A percentile compares a stretch with the other conserved stretches of the same genome.
These are phyloP conservation scores for Alectoris magna DNA, from an alignment of 2,797 vertebrate genomes.

Conservation along the genomic window DNA sequence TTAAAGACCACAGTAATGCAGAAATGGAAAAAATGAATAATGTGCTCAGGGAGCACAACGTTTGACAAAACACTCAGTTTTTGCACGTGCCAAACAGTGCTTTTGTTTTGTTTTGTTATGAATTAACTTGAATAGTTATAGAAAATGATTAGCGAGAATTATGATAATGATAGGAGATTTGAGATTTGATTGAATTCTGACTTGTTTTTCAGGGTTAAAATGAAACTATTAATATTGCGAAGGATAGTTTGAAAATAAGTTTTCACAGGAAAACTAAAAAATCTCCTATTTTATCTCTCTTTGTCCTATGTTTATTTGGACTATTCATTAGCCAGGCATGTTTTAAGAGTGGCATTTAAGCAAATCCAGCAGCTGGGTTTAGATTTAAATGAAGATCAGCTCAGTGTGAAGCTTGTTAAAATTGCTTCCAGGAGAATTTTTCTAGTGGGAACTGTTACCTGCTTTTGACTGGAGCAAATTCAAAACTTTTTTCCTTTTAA, in stretches of 20 bases:
- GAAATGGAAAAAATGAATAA: conserved; percentile 31
- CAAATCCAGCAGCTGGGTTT: not conserved
- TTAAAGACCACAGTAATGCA: not conserved
- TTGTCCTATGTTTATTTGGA: not conserved
- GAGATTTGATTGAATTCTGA: not conserved
- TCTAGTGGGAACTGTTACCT: not conserved
- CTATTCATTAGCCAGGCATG: not conserved
- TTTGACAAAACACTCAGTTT: not conserved
- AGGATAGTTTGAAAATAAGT: not conserved
- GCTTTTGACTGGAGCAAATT: not conserved
- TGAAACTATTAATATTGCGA: not conserved
- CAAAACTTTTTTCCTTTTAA: not conserved
- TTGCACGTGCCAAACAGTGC: not conserved
- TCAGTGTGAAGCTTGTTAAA: not conserved
- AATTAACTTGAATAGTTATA: not conserved
- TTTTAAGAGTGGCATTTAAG: not conserved
- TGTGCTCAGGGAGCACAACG: not conserved
- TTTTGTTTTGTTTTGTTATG: not conserved
- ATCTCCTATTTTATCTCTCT: not conserved
- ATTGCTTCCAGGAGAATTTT: not conserved
- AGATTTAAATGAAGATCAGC: conserved; percentile 2
- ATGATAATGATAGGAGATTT: not conserved
- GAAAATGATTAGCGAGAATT: not conserved
- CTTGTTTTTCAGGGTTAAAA: not conserved
- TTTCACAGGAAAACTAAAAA: not conserved